Evolutionary conservation across 2,113 vertebrate genomes (phyloP).

Genomic region (Pleuronectes platessa): DNA sequence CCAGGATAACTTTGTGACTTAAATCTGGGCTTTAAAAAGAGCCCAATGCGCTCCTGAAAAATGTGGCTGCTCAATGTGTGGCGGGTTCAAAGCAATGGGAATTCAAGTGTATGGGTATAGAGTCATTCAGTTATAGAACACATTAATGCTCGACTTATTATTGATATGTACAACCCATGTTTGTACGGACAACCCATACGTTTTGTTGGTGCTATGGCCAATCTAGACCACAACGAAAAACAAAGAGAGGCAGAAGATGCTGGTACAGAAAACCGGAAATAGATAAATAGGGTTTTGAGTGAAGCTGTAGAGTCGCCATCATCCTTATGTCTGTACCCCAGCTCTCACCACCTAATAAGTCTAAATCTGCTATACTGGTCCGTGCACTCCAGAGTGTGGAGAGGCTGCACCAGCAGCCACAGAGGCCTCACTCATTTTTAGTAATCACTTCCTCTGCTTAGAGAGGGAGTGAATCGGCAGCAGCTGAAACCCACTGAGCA

Average conservation of each 20-base stretch:
- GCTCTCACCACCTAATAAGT: slow-evolving; percentile 23
- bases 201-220: not conserved
- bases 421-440: slow-evolving; percentile 41
- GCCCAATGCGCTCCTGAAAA: not conserved
- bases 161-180: slow-evolving; percentile 17
- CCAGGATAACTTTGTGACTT: not conserved
- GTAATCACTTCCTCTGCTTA: slow-evolving; percentile 52
- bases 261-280: not conserved
- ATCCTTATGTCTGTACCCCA: not conserved
- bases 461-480: not conserved
- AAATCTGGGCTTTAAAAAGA: slow-evolving; percentile 11
- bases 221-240: slow-evolving; percentile 8
- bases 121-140: not conserved
- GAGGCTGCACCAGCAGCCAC: not conserved
- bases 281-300: slow-evolving; percentile 17
- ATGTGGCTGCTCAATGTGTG: slow-evolving; percentile 6
- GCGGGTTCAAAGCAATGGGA: slow-evolving; percentile 2
- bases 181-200: slow-evolving; percentile 20
- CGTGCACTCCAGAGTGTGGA: not conserved
- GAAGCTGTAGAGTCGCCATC: slow-evolving; percentile 13
- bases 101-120: not conserved
- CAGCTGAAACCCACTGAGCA: not conserved
- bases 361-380: slow-evolving; percentile 12
- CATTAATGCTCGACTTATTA: slow-evolving; percentile 4
- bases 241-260: slow-evolving; percentile 5